Percentiles rank a stretch among this genome's conserved stretches.
Conservation (phyloP, 2,888 invertebrate genomes). For the Acleris sparsana region DNA sequence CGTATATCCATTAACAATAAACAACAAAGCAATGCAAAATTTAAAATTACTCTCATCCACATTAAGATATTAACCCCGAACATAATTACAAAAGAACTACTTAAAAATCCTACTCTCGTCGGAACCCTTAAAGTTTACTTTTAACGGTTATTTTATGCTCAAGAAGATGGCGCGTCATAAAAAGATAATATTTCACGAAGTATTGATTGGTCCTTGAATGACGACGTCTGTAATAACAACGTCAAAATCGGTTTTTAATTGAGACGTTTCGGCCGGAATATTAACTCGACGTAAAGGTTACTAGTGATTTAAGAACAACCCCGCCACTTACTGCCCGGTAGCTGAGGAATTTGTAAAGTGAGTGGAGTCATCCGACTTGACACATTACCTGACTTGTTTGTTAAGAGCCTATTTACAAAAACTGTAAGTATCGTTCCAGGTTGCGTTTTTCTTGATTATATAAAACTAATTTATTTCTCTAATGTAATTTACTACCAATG, state of each 20-base stretch:
- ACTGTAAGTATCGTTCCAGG: too few species aligned
- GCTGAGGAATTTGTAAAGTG: background rate
- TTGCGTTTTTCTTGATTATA: too few species aligned
- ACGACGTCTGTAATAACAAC: constrained; percentile 25
- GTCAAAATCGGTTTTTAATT: constrained; percentile 14
- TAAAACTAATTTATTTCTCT: too few species aligned
- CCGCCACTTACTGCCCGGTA: background rate
- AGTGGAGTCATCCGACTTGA: background rate
- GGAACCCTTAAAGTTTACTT: constrained; percentile 33
- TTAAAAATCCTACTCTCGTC: background rate
- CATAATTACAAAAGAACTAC: background rate
- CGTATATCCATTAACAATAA: background rate
- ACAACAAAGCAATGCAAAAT: background rate
- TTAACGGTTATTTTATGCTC: constrained; percentile 55
- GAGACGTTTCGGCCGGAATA: constrained; percentile 8
- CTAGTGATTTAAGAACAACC: constrained; percentile 2
- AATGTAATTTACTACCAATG: too few species aligned
- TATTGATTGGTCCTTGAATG: constrained; percentile 49
- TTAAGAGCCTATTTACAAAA: too few species aligned
- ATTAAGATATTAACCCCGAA: constrained; percentile 3
- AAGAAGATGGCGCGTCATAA: constrained; percentile 59
- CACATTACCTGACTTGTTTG: too few species aligned
- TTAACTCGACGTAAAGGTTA: constrained; percentile 13
- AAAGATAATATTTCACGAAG: constrained; percentile 57
- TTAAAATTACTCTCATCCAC: background rate